A percentile compares a stretch with the other conserved stretches of the same genome.
Conservation (phyloP, 2,888 invertebrate genomes). For the Epistrophella euchroma region DNA sequence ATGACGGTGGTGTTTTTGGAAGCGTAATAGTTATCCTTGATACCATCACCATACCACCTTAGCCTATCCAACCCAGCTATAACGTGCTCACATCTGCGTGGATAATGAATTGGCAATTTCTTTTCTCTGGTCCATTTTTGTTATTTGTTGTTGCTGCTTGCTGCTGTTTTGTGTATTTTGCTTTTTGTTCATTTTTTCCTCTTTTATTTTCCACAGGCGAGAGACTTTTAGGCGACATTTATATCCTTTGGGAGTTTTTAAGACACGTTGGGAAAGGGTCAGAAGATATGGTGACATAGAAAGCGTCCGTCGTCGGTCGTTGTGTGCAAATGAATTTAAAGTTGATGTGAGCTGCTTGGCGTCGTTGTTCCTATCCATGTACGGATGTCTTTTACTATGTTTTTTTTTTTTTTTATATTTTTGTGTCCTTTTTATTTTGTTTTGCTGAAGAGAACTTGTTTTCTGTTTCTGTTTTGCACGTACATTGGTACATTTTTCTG, state of each 20-base stretch:
- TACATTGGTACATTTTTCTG: background rate
- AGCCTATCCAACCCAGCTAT: conserved; percentile 22
- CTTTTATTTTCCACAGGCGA: conserved; percentile 47
- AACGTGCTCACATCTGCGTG: conserved; percentile 67
- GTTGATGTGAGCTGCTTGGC: conserved; percentile 59
- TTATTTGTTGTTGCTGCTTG: conserved; percentile 1
- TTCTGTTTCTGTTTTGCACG: conserved; percentile 11
- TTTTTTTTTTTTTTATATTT: conserved; percentile 41
- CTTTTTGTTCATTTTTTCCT: conserved; percentile 33
- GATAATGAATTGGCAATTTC: conserved; percentile 60
- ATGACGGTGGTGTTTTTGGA: conserved; percentile 10
- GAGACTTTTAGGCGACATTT: conserved; percentile 72
- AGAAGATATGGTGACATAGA: conserved; percentile 14
- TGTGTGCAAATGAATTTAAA: conserved; percentile 72
- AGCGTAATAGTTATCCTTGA: conserved; percentile 48
- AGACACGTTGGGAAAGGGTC: conserved; percentile 16
- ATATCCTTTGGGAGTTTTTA: conserved; percentile 65
- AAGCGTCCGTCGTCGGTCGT: conserved; percentile 4
- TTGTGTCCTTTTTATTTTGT: conserved; percentile 21
- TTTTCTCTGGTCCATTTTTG: conserved; percentile 25
- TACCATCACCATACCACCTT: background rate
- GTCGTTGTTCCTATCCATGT: background rate
- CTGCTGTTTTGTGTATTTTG: conserved; percentile 15
- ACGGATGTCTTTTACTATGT: conserved; percentile 38
- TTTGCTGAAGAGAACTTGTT: conserved; percentile 1